Base-by-base conservation (phyloP, 2,113 vertebrate species). In the Scomber scombrus region DNA sequence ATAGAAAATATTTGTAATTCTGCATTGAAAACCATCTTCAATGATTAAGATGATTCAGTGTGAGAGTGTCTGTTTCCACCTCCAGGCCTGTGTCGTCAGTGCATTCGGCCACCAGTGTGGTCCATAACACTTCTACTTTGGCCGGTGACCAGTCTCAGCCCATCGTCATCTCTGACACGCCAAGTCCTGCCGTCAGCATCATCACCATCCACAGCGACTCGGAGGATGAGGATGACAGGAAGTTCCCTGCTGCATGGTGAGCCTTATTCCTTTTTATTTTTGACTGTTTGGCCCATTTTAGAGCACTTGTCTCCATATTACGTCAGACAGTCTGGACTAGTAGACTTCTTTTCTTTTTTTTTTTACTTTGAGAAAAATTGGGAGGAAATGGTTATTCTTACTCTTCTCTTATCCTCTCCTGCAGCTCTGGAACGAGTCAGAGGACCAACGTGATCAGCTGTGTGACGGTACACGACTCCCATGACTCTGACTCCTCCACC, bases 181-280 rank as follows among this genome's bases (percentile, higher is more conserved):
- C 98, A 7, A 99, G 98, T 93, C 98, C 98, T 0, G 97, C 98
- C 0, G 96, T 99, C 90, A 99, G 97, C 75, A 97, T 99, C 93
- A 99, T 99, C 93, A 99, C 98, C 58, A 99, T 99, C 94, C 98
- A 98, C 95, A 99, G 98, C 0, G 98, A 99, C 9, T 97, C 98
- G 0, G 98, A 99, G 82, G 98, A 99, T 6, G 98, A 99, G 80
- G 96, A 40, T 40, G 34, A 40, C 34, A 40, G 97, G 87, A 99
- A 99, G 87, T 97, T 97, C n/a, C 96, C 96, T 26, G 96, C 96
- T 56, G 96, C 95, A 92, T 99, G 97, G 98, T 99, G 89, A 90
- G 85, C 34, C 9, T 2, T 9, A 2, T 40, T 40, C 34, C 34
- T 40, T 40, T 9, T 40, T 40, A 40, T 40, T 40, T 40, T 10